Conservation (phyloP, 2,888 invertebrate genomes). For the Euphydryas editha region DNA sequence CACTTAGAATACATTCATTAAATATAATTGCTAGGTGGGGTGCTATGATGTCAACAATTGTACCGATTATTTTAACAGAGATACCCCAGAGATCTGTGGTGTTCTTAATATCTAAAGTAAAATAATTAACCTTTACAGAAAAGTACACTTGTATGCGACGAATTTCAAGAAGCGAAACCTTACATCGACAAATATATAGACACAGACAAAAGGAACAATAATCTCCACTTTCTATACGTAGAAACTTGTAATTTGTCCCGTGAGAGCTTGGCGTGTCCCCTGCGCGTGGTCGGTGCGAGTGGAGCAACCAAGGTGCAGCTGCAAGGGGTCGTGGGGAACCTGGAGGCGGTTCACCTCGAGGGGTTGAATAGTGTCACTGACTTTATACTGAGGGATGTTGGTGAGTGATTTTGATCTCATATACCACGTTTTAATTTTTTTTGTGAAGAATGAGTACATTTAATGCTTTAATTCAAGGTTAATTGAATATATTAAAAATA, state of each 20-base stretch:
- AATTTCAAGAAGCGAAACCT: slow-evolving; percentile 1
- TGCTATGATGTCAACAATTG: too few relatives aligned
- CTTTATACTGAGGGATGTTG: not conserved
- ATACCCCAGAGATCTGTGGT: too few relatives aligned
- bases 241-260: not conserved
- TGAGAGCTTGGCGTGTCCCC: slow-evolving; percentile 1
- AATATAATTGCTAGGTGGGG: too few relatives aligned
- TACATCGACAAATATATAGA: slow-evolving; percentile 3
- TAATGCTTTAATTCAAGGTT: too few relatives aligned
- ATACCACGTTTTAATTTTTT: too few relatives aligned
- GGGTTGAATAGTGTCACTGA: not conserved
- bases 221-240: not conserved
- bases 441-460: too few relatives aligned
- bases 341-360: not conserved
- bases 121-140: not conserved
- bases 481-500: too few relatives aligned
- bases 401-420: slow-evolving; percentile 7
- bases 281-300: not conserved
- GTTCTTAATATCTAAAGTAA: too few relatives aligned
- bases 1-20: too few relatives aligned
- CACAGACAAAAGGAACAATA: not conserved
- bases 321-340: not conserved
- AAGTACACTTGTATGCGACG: slow-evolving; percentile 9
- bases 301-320: not conserved
- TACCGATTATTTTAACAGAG: too few relatives aligned